Conservation (phyloP, 2,888 invertebrate species). For the Cyrtodaria siliqua region DNA sequence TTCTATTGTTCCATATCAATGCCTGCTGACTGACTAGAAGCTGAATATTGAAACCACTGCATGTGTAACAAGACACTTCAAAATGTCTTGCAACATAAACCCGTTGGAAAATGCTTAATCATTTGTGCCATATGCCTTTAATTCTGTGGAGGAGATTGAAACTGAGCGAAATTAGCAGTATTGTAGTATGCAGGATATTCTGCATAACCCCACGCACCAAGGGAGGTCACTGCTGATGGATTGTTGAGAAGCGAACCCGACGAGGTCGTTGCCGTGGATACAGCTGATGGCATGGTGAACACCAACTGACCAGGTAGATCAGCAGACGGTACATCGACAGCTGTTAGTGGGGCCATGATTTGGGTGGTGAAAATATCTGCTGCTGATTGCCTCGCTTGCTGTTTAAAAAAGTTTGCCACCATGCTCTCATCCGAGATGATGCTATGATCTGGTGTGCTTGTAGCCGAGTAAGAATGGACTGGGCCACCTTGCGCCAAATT, state of each 20-base stretch:
- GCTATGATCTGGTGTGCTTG: no score
- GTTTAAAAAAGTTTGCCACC: constrained; percentile 5
- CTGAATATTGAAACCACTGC: no score
- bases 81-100: no score
- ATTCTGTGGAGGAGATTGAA: constrained; percentile 9
- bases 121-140: no score
- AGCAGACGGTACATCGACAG: not conserved
- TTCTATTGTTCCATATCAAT: no score
- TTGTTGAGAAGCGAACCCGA: not conserved
- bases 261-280: not conserved
- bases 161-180: constrained; percentile 13
- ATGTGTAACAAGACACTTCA: no score
- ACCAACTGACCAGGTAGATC: not conserved
- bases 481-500: no score
- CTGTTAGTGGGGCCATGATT: not conserved
- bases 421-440: not conserved
- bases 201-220: constrained; percentile 17
- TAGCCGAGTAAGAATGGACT: no score
- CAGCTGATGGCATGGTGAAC: not conserved
- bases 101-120: no score
- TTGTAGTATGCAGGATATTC: constrained; percentile 18
- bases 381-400: not conserved
- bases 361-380: not conserved
- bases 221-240: constrained; percentile 1
- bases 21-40: no score